Evolutionary conservation across 2,113 vertebrate genomes (phyloP).

Genomic region (Equus quagga): DNA sequence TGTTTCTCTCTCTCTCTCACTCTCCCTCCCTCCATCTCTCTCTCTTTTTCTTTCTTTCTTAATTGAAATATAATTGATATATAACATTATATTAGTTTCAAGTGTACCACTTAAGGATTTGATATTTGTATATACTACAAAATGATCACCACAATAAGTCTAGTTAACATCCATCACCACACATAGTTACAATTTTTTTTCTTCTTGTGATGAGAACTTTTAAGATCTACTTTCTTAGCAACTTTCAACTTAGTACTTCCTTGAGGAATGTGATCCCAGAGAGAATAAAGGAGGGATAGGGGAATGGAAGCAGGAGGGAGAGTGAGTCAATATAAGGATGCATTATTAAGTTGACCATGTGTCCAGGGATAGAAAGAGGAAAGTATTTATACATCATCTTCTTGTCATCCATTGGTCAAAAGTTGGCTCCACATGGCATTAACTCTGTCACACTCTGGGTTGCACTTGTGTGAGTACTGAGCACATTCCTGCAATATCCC

Average conservation of each 20-base stretch:
- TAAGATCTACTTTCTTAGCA: too few relatives aligned
- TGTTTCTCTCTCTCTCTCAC: too few relatives aligned
- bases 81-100: too few relatives aligned
- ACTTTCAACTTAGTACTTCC: neutral
- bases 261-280: neutral
- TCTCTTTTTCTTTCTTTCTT: too few relatives aligned
- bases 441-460: neutral
- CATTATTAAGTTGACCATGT: neutral
- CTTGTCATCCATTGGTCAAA: neutral
- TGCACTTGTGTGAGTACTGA: neutral
- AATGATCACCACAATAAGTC: too few relatives aligned
- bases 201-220: too few relatives aligned
- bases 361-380: neutral
- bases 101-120: too few relatives aligned
- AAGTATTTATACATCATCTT: neutral
- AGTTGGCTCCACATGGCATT: neutral
- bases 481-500: neutral
- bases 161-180: too few relatives aligned
- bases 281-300: neutral
- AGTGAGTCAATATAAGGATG: neutral
- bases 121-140: too few relatives aligned
- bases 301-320: neutral
- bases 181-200: too few relatives aligned
- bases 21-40: too few relatives aligned
- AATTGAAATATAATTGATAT: too few relatives aligned